Evolutionary conservation across 2,888 invertebrate genomes (phyloP).

Genomic region (Limenitis camilla): DNA sequence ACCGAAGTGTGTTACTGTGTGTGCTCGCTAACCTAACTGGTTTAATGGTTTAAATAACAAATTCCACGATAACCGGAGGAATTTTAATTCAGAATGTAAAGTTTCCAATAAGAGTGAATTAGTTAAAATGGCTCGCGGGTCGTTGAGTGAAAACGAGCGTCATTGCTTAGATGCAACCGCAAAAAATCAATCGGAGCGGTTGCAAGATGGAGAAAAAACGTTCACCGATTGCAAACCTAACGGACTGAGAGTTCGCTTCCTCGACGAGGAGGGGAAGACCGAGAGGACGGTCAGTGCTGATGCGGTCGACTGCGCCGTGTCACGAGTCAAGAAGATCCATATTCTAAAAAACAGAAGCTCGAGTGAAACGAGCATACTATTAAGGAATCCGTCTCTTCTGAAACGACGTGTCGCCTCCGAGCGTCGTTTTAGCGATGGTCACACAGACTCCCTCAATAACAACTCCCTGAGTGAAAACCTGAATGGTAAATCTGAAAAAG

Average conservation of each 20-base stretch:
- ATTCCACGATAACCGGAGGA: constrained; percentile 29
- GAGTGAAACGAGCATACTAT: constrained; percentile 65
- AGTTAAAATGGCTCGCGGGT: constrained; percentile 63
- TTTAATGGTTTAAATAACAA: constrained; percentile 34
- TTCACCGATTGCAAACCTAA: constrained; percentile 47
- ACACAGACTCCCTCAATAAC: constrained; percentile 54
- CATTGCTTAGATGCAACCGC: constrained; percentile 53
- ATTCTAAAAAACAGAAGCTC: constrained; percentile 69
- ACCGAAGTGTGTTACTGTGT: constrained; percentile 61
- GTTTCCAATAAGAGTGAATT: constrained; percentile 29
- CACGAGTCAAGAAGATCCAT: constrained; percentile 66
- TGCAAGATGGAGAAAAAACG: constrained; percentile 55
- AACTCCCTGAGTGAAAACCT: constrained; percentile 60
- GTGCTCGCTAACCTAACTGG: constrained; percentile 57
- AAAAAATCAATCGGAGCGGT: constrained; percentile 54
- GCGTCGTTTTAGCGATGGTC: constrained; percentile 50
- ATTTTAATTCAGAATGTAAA: constrained; percentile 37
- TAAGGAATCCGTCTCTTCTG: constrained; percentile 60
- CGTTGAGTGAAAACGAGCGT: constrained; percentile 64
- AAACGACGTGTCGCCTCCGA: constrained; percentile 54
- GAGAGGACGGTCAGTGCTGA: constrained; percentile 65
- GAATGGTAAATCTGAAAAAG: constrained; percentile 47
- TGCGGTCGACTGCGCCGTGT: constrained; percentile 60
- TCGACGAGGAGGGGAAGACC: constrained; percentile 67
- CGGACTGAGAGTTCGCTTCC: constrained; percentile 63